phyloP scores from a whole-genome alignment of 2,113 vertebrate species.

The Sebastes schlegelii region DNA sequence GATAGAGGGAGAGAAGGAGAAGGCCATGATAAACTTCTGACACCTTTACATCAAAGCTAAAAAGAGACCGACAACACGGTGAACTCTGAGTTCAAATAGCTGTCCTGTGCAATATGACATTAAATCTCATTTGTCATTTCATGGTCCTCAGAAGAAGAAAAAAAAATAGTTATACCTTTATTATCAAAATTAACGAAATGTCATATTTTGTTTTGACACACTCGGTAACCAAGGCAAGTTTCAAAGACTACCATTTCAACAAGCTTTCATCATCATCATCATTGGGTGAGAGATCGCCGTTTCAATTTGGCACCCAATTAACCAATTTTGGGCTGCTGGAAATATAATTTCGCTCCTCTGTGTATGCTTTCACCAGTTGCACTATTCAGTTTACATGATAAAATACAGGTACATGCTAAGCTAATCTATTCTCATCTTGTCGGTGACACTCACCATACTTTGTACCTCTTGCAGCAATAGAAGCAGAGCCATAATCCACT shows the following conservation, averaged over 20 bases:
- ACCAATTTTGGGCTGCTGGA: neutral
- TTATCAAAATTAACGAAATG: too few species aligned
- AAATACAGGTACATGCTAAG: neutral
- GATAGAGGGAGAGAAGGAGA: conserved; percentile 11
- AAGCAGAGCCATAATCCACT: neutral
- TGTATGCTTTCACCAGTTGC: neutral
- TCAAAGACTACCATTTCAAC: neutral
- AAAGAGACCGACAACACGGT: neutral
- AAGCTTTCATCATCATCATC: neutral
- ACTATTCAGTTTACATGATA: neutral
- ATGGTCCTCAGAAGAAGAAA: neutral
- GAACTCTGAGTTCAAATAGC: neutral
- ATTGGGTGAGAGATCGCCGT: neutral
- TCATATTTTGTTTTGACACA: too few species aligned
- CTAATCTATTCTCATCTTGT: neutral
- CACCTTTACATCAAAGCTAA: neutral
- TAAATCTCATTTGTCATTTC: neutral
- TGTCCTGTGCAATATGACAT: neutral
- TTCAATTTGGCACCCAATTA: neutral
- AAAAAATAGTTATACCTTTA: neutral
- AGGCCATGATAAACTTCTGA: neutral
- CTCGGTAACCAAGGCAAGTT: neutral
- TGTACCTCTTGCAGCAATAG: neutral
- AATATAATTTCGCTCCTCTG: neutral
- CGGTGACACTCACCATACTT: neutral